Evolutionary conservation across 1,140 invertebrate genomes (phyloP), one percentile per base, ranked within the genome.

Genomic region (Ceratina japonica): DNA sequence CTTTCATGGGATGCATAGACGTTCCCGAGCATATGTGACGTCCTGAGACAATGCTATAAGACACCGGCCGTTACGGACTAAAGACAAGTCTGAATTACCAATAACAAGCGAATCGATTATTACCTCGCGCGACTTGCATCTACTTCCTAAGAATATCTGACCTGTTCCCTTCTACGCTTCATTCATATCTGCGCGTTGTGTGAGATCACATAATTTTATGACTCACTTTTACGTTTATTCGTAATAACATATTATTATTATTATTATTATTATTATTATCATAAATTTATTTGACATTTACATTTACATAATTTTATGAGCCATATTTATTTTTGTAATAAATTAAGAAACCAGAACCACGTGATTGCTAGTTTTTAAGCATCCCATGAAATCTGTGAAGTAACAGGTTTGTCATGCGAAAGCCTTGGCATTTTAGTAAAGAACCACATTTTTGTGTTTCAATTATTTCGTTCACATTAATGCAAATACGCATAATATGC

Each of bases 1-100:
- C 64, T 64, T 52, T 77, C 72, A 68, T 51, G 51, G 62, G 66
- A 66, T 24, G 70, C 15, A 15, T 54, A 65, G 37, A 68, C 61
- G 61, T 65, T 78, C 20, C 10, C 22, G 56, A 10, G 13, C 44
- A 59, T 75, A 80, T 62, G 54, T 4, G 61, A 18, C 24, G 24
- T 74, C 54, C 16, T 51, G 16, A 64, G 49, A 75, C 59, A 83
- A 69, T 72, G 16, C 51, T 8, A 24, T 71, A 27, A 13, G 44
- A 65, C 44, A 79, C 16, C 44, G 54, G 66, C 51, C 49, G 59
- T 65, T 72, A 24, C 5, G 7, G 59, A 62, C 71, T 49, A 44
- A 15, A 54, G 4, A 64, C 5, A 10, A 24, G 12, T 24, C 12
- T n/a, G 31, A 20, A 56, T 64, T 49, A 52, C 18, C 49, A 13